Evolutionary conservation across 1,140 invertebrate genomes (phyloP), one percentile per base, ranked within the genome.

Genomic region (Plutomurus gul): DNA sequence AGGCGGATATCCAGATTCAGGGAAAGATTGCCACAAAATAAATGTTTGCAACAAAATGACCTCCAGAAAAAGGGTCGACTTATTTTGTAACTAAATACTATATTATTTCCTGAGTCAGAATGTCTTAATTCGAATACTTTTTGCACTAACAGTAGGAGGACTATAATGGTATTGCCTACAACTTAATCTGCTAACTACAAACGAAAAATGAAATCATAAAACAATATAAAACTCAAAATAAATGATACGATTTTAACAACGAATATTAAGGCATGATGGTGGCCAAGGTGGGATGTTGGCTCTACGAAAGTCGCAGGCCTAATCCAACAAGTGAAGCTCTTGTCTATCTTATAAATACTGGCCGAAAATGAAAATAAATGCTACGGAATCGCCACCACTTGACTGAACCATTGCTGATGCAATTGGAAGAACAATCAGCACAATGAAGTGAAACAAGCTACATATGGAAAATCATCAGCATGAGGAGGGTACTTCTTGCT

Each of bases 291-390:
- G 70, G 70, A 73, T 43, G 70, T 73, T 73, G 37, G 37, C 40
- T 46, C 70, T 73, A 39, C 43, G 70, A 73, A 46, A 43, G 37
- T 46, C 70, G 43, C 70, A 73, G 70, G 70, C 37, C 37, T 40
- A 73, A 73, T 73, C 70, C 70, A 46, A 73, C 37, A 46, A 73
- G 70, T 73, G 70, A 73, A 30, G 13, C 4, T 10, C 5, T 25
- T 13, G 13, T 22, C 37, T 5, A 16, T 8, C 70, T 73, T 73
- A n/a, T n/a, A 43, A 43, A 73, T 43, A 73, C n/a, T n/a, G 70
- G 37, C 16, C 56, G 56, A 65, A 65, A 65, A 65, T 33, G 56
- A 33, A n/a, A 43, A 73, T 40, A 36, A 72, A 8, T 65, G 56
- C 30, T 5, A 40, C 36, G 37, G 18, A 43, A 25, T 36, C 13